A percentile compares a stretch with the other conserved stretches of the same genome.
These are phyloP conservation scores for Emberiza fucata DNA, from an alignment of 2,113 vertebrate species.

Conservation along the genomic window DNA sequence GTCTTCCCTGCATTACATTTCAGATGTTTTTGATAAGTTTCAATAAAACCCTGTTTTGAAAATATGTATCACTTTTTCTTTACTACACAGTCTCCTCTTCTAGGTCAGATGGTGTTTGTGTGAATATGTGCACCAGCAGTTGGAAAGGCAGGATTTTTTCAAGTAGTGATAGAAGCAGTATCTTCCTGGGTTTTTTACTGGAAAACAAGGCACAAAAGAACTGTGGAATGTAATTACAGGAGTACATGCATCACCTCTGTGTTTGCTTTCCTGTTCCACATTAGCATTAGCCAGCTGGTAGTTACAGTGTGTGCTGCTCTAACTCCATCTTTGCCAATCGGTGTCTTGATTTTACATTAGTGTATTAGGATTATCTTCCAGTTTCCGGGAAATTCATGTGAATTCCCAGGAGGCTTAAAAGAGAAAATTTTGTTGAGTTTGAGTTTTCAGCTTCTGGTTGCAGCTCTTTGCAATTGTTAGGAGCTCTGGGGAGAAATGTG, in stretches of 20 bases:
- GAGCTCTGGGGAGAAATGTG: not conserved
- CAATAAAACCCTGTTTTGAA: conserved; percentile 31
- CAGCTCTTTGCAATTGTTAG: not conserved
- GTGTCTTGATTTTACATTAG: not conserved
- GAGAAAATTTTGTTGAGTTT: not conserved
- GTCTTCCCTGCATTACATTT: not conserved
- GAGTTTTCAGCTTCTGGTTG: not conserved
- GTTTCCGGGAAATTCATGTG: not conserved
- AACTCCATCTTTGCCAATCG: not conserved
- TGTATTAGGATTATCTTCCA: not conserved
- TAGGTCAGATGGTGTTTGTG: not conserved
- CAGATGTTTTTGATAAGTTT: not conserved
- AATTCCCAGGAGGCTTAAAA: not conserved
- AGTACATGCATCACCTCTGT: not conserved
- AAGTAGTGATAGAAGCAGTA: not conserved
- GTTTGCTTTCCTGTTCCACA: not conserved
- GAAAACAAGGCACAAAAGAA: not conserved
- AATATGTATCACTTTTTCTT: not conserved
- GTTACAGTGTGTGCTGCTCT: not conserved
- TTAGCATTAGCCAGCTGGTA: not conserved
- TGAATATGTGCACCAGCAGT: not conserved
- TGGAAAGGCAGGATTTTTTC: not conserved
- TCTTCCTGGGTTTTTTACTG: not conserved
- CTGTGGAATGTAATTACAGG: not conserved
- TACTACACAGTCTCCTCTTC: not conserved